phyloP scores from a whole-genome alignment of 2,797 vertebrate genomes.

The Tadarida brasiliensis region DNA sequence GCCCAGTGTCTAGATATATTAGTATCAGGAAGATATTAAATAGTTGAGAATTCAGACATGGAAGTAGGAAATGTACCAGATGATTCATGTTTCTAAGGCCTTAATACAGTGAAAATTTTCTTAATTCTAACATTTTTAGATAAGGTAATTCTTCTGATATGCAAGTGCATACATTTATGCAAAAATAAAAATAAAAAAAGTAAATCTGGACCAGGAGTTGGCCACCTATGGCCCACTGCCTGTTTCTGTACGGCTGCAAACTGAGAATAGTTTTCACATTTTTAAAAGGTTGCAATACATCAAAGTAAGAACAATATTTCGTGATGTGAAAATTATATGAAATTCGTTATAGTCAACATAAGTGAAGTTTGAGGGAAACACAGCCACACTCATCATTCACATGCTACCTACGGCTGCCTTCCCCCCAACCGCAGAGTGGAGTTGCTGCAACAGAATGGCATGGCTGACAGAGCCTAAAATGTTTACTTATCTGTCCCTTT shows the following conservation, averaged over 20 bases:
- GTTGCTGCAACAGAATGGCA: background rate
- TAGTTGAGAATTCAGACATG: background rate
- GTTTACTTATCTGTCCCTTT: background rate
- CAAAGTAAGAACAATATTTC: slow-evolving; percentile 19
- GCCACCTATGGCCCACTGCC: background rate
- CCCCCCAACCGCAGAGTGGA: background rate
- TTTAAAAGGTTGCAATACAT: slow-evolving; percentile 52
- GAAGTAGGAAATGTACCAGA: background rate
- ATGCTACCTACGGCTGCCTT: background rate
- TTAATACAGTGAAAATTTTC: background rate
- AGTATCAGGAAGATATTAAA: slow-evolving; percentile 1
- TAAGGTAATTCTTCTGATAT: background rate
- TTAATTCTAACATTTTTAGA: background rate
- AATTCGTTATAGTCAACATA: background rate
- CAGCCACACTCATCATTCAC: too few relatives aligned
- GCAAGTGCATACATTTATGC: background rate
- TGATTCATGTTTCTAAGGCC: background rate
- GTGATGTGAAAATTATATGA: background rate
- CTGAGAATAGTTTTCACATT: background rate
- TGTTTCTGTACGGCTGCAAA: background rate
- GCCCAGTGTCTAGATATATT: background rate
- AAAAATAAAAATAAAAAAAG: background rate
- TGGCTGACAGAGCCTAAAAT: background rate
- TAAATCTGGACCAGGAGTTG: background rate
- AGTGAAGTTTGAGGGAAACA: background rate